Base-by-base conservation (phyloP, 2,113 vertebrate genomes). In the Micronycteris hirsuta region DNA sequence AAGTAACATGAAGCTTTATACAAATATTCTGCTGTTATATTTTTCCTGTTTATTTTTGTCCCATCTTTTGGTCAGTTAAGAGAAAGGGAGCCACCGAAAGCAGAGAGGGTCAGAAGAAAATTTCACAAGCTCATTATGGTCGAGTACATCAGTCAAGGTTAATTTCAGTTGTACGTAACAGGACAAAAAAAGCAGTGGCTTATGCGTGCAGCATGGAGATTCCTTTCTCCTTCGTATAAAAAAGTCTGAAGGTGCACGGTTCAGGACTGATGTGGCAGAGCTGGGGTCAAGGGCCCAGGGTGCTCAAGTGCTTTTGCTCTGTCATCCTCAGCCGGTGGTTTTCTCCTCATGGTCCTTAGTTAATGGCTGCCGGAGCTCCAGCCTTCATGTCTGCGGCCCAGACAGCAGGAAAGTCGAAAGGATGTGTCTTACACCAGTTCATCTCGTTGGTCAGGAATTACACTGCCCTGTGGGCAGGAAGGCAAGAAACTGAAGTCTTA, bases 1-100 rank as follows among this genome's bases (percentile, higher is more conserved):
- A 88, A 91, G 68, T 31, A 86, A 71, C 52, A 22, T 26, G 58
- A 84, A 81, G 58, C 93, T 96, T 96, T 94, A 65, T 70, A 63
- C 86, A 94, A 73, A 73, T 80, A 82, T 24, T 65, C 47, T 36
- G 33, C 85, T 68, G 16, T 74, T 92, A 70, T 77, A 85, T 63
- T 52, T 84, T 67, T 70, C 16, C 43, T 74, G 11, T 82, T 96
- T 94, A 93, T 95, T 96, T 97, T 95, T 45, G 47, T 93, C 41
- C 14, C 11, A 1, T 87, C 58, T 85, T 95, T 92, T 76, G 63
- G 14, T 74, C 52, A n/a, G 1, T 93, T 83, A 83, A 74, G 54
- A 84, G 52, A 9, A 85, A 24, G 58, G 76, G n/a, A 96, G 43
- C 28, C 61, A 73, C 8, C 17, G 70, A 86, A 20, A 91, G 28